Conservation (phyloP, 2,113 vertebrate genomes). For the Campylomormyrus tamandua region DNA sequence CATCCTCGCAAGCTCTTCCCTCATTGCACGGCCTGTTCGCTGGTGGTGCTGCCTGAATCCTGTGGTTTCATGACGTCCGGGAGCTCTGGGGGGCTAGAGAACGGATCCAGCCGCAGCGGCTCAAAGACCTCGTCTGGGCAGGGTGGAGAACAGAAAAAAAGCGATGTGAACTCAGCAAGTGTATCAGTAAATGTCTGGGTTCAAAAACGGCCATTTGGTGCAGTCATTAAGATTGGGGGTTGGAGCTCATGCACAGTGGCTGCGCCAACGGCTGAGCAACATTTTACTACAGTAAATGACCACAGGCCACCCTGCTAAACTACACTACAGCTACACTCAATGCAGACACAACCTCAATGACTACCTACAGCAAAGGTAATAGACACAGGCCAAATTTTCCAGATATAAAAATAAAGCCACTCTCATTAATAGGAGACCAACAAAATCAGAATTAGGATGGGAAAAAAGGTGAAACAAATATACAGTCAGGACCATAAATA, state of each 20-base stretch:
- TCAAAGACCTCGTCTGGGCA: conserved; percentile 74
- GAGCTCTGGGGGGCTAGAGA: conserved; percentile 83
- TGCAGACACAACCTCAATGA: neutral
- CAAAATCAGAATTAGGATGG: neutral
- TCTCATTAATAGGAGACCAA: neutral
- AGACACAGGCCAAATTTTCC: neutral
- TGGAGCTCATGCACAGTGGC: neutral
- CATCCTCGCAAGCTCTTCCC: neutral
- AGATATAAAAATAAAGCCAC: neutral
- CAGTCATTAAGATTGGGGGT: neutral
- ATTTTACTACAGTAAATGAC: neutral
- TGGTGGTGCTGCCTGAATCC: conserved; percentile 79
- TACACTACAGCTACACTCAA: neutral
- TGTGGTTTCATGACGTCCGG: conserved; percentile 90
- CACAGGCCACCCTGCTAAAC: neutral
- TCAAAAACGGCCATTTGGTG: neutral
- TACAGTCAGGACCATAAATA: no score
- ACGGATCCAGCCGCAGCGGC: conserved; percentile 73
- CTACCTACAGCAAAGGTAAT: neutral
- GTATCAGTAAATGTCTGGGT: neutral
- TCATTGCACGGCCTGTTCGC: conserved; percentile 84
- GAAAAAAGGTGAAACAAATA: neutral
- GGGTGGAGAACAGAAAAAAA: neutral
- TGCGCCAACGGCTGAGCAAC: neutral
- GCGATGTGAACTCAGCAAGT: neutral